Base-by-base conservation (phyloP, 1,140 invertebrate species). In the Drosophila biarmipes region DNA sequence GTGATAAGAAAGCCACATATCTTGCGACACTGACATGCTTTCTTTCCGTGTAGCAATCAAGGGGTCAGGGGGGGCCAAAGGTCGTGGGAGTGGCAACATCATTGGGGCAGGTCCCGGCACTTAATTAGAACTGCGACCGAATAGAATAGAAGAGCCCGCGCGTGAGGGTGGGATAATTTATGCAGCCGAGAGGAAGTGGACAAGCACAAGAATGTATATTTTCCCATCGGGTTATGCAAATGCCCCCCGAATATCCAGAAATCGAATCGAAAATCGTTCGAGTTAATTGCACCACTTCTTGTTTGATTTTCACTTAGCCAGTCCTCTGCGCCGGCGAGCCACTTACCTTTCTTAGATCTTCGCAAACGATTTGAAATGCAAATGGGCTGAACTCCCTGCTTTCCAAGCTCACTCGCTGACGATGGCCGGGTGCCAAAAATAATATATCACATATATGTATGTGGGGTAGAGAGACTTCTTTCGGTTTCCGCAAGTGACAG, bases 91-190 rank as follows among this genome's bases (percentile, higher is more conserved):
- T 48, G 59, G 45, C 59, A 66, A 75, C 72, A 67, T 75, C 61
- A 76, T 76, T 76, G 72, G 73, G 73, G 73, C 73, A 76, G 73
- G 73, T 76, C 73, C 27, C 54, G 40, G 73, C 59, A 67, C 73
- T 76, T 76, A 76, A 76, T 76, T 76, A 76, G 48, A 76, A 76
- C 67, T 74, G 43, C 63, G 57, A 37, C 43, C 27, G 51, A 74
- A 62, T 55, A 46, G 42, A 51, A 59, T 56, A 34, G 68, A 48
- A 49, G 21, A 73, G 27, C 24, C 35, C 61, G 35, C 61, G 35
- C 19, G 37, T 15, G 35, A 27, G 37, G 71, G 37, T 31, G 58
- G 61, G 61, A 75, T 75, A 75, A 66, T 74, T 66, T 75, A 75
- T 75, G 72, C 72, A 34, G 14, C 49, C 46, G 7, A 19, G 35